A percentile compares a stretch with the other conserved stretches of the same genome.
Evolutionary conservation across 2,113 vertebrate genomes (phyloP).

Genomic region (Syngnathus floridae): DNA sequence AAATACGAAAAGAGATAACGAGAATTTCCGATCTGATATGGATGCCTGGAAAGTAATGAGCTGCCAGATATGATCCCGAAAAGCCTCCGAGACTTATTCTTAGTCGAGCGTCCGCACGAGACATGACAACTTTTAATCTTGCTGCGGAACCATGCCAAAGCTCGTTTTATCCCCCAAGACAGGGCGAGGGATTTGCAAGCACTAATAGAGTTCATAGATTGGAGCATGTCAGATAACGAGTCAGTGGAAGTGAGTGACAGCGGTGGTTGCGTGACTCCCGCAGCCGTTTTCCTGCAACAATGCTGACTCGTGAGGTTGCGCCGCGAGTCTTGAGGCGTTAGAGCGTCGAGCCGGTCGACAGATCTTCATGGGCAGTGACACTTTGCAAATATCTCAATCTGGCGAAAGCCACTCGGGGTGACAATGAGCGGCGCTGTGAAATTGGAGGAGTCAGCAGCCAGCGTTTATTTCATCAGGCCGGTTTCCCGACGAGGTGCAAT

Average conservation of each 20-base stretch:
- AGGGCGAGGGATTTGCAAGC: conserved; percentile 60
- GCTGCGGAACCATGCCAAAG: conserved; percentile 62
- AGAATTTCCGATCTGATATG: conserved; percentile 33
- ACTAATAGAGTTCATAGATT: conserved; percentile 74
- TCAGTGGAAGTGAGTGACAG: conserved; percentile 59
- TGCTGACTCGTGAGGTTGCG: conserved; percentile 49
- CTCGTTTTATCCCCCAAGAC: conserved; percentile 62
- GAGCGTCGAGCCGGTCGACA: conserved; percentile 77
- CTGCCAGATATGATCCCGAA: conserved; percentile 58
- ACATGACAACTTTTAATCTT: conserved; percentile 74
- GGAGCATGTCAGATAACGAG: conserved; percentile 66
- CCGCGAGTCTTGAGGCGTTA: conserved; percentile 15
- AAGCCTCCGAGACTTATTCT: conserved; percentile 46
- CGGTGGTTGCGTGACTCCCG: conserved; percentile 31
- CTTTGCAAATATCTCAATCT: conserved; percentile 99
- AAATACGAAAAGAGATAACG: conserved; percentile 23
- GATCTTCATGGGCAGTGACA: conserved; percentile 98
- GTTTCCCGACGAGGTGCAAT: conserved; percentile 77
- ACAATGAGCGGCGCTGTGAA: conserved; percentile 81
- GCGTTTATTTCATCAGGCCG: conserved; percentile 88
- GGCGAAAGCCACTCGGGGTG: conserved; percentile 79
- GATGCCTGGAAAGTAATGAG: conserved; percentile 57
- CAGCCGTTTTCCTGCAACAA: conserved; percentile 27
- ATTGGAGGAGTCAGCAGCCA: conserved; percentile 94
- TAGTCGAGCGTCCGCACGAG: conserved; percentile 49